Evolutionary conservation across 2,888 invertebrate species (phyloP).

Genomic region (Lordiphosa andalusiaca): DNA sequence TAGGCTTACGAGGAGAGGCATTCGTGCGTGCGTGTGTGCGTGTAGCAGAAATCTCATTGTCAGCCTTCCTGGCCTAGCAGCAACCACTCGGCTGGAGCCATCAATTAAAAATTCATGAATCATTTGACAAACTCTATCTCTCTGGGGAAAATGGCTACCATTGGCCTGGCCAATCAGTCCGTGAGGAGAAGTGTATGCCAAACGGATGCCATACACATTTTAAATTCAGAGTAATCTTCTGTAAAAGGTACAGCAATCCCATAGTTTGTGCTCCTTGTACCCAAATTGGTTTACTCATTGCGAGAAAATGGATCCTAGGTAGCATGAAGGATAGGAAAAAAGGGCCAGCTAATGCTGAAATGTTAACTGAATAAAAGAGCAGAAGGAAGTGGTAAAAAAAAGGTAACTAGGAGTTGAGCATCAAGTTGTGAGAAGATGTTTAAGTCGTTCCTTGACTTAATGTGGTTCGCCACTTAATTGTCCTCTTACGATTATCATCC

Average conservation of each 20-base stretch:
- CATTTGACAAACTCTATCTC: constrained; percentile 68
- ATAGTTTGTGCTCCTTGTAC: constrained; percentile 25
- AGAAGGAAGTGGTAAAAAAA: too few relatives aligned
- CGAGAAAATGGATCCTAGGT: too few relatives aligned
- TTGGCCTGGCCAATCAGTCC: constrained; percentile 45
- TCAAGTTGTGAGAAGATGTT: too few relatives aligned
- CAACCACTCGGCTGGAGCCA: constrained; percentile 29
- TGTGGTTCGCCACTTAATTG: too few relatives aligned
- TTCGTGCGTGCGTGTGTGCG: constrained; percentile 4
- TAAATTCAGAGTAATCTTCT: constrained; percentile 60
- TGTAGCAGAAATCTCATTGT: constrained; percentile 50
- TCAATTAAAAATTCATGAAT: constrained; percentile 72
- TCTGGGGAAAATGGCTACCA: constrained; percentile 21
- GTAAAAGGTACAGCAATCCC: constrained; percentile 64
- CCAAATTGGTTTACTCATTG: constrained; percentile 4
- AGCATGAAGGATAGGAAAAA: background rate
- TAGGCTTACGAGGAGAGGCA: constrained; percentile 62
- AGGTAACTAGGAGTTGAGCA: too few relatives aligned
- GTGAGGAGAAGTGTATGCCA: constrained; percentile 30
- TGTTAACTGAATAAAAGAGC: too few relatives aligned
- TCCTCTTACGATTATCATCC: too few relatives aligned
- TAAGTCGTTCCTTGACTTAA: too few relatives aligned
- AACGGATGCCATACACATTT: constrained; percentile 24
- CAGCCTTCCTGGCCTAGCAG: constrained; percentile 36
- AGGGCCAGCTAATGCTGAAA: too few relatives aligned